phyloP scores from a whole-genome alignment of 2,888 invertebrate genomes.

The Polymixis lichenea region DNA sequence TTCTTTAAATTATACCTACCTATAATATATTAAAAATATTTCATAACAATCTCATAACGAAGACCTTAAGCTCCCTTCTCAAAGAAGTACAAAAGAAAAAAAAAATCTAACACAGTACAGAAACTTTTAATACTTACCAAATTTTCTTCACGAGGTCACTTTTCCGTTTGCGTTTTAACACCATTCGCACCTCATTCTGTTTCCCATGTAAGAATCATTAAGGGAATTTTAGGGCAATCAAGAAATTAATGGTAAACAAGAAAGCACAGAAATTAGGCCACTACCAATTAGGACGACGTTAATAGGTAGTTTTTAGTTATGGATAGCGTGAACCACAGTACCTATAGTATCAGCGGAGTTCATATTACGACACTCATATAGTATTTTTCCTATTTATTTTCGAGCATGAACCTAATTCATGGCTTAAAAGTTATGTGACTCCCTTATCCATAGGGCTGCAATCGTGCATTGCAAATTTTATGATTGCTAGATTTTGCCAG shows the following conservation, averaged over 20 bases:
- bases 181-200: constrained; percentile 15
- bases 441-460: background rate
- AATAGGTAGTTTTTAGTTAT: constrained; percentile 25
- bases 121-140: background rate
- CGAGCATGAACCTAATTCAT: background rate
- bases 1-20: too few relatives aligned
- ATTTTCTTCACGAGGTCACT: background rate
- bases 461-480: too few relatives aligned
- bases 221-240: constrained; percentile 25
- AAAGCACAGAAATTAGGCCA: constrained; percentile 38
- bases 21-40: too few relatives aligned
- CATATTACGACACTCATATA: background rate
- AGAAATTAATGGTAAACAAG: constrained; percentile 41
- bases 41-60: background rate
- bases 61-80: background rate
- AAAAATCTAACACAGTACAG: background rate
- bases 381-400: background rate
- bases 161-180: background rate
- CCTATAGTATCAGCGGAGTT: background rate
- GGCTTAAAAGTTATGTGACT: background rate
- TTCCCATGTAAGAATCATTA: constrained; percentile 16
- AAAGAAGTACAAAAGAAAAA: background rate
- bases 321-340: background rate
- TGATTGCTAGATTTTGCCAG: too few relatives aligned
- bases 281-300: constrained; percentile 36